Evolutionary conservation across 1,140 invertebrate species (phyloP).

Genomic region (Episyrphus balteatus): DNA sequence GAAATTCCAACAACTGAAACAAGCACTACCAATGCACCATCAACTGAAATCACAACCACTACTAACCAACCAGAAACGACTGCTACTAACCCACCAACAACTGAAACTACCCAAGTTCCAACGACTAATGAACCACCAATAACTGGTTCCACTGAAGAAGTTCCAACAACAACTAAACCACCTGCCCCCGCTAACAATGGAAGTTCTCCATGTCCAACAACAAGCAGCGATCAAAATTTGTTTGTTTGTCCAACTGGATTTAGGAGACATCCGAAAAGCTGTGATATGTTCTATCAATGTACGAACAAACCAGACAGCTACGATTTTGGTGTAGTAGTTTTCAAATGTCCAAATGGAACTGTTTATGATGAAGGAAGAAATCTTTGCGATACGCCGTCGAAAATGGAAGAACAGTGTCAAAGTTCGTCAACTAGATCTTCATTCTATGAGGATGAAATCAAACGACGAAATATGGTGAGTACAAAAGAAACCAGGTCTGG

Average conservation of each 20-base stretch:
- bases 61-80: constrained; percentile 11
- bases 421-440: constrained; percentile 18
- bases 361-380: constrained; percentile 61
- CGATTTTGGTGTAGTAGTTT: constrained; percentile 58
- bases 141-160: constrained; percentile 7
- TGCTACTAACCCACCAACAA: constrained; percentile 15
- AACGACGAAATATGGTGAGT: constrained; percentile 38
- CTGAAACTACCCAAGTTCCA: constrained; percentile 13
- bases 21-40: constrained; percentile 12
- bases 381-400: constrained; percentile 47
- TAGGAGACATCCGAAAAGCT: constrained; percentile 68
- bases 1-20: constrained; percentile 15
- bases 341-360: constrained; percentile 63
- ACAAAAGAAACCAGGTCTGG: too few relatives aligned
- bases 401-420: constrained; percentile 16
- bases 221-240: constrained; percentile 52
- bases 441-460: constrained; percentile 40
- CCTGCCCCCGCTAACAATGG: constrained; percentile 22
- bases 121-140: constrained; percentile 10
- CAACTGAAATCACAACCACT: constrained; percentile 12
- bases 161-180: constrained; percentile 13
- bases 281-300: constrained; percentile 76
- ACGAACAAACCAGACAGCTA: constrained; percentile 48
- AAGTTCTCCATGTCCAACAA: constrained; percentile 37
- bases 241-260: constrained; percentile 71